phyloP scores from a whole-genome alignment of 2,888 invertebrate species.

The Drosophila fungiperda region DNA sequence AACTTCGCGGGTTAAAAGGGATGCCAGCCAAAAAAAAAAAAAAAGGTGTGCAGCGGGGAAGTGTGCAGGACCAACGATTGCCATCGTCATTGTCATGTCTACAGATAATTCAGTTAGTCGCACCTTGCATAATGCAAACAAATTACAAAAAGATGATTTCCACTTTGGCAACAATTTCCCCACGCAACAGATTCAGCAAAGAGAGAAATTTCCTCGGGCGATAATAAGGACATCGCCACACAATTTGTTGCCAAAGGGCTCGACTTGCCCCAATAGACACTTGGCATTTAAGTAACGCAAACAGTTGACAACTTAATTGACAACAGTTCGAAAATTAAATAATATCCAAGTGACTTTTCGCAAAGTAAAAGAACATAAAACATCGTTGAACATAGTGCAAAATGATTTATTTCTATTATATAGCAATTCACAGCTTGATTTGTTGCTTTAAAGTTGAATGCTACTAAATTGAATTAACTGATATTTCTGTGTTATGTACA shows the following conservation, averaged over 20 bases:
- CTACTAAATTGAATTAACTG: not conserved
- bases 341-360: not conserved
- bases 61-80: not conserved
- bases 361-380: not conserved
- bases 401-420: not conserved
- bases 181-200: slow-evolving; percentile 58
- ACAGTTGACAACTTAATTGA: not conserved
- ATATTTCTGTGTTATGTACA: not conserved
- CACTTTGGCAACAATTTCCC: slow-evolving; percentile 57
- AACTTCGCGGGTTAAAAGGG: slow-evolving; percentile 7
- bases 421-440: not conserved
- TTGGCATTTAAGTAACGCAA: slow-evolving; percentile 3
- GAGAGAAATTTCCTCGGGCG: slow-evolving; percentile 47
- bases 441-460: not conserved
- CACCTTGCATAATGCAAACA: slow-evolving; percentile 68
- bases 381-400: not conserved
- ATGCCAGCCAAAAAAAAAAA: slow-evolving; percentile 5
- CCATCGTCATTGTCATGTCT: slow-evolving; percentile 5
- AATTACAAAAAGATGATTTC: slow-evolving; percentile 46
- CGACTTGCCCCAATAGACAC: not conserved
- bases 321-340: not conserved
- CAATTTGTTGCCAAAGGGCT: not conserved
- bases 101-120: slow-evolving; percentile 61
- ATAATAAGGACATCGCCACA: not conserved
- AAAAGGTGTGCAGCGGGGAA: slow-evolving; percentile 17